These are phyloP conservation scores for Apogon talboti DNA, from an alignment of 2,797 vertebrate genomes.

Conservation along the genomic window DNA sequence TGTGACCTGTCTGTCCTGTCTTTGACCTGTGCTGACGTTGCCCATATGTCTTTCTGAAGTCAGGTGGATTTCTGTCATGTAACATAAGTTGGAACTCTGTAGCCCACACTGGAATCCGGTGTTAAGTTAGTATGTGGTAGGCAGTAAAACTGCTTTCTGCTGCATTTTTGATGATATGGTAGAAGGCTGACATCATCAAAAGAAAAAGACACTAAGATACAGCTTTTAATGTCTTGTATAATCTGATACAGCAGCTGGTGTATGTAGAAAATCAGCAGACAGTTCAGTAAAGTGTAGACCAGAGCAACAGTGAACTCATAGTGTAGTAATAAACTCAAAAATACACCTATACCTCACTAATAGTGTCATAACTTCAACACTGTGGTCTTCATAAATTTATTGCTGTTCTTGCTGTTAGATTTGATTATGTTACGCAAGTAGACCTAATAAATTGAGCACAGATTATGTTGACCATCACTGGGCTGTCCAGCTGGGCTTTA, in stretches of 20 bases:
- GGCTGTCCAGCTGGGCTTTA: constrained; percentile 31
- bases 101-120: neutral
- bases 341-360: too few species aligned
- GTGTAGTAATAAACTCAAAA: too few species aligned
- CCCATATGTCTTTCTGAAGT: neutral
- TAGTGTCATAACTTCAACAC: too few species aligned
- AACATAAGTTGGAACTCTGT: neutral
- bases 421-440: too few species aligned
- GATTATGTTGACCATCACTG: constrained; percentile 14
- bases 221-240: too few species aligned
- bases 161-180: constrained; percentile 5
- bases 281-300: too few species aligned
- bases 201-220: neutral
- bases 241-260: too few species aligned
- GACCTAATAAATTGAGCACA: too few species aligned
- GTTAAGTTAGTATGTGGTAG: neutral
- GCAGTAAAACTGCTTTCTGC: neutral
- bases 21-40: constrained; percentile 10
- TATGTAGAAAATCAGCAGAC: too few species aligned
- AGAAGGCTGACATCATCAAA: constrained; percentile 21
- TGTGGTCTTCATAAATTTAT: too few species aligned
- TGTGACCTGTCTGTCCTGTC: constrained; percentile 42
- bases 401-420: too few species aligned
- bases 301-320: too few species aligned
- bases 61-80: neutral